A percentile compares a stretch with the other conserved stretches of the same genome.
These are phyloP conservation scores for Amphimedon queenslandica DNA, from an alignment of 37 sponge, comb jelly and placozoan genomes.

Conservation along the genomic window DNA sequence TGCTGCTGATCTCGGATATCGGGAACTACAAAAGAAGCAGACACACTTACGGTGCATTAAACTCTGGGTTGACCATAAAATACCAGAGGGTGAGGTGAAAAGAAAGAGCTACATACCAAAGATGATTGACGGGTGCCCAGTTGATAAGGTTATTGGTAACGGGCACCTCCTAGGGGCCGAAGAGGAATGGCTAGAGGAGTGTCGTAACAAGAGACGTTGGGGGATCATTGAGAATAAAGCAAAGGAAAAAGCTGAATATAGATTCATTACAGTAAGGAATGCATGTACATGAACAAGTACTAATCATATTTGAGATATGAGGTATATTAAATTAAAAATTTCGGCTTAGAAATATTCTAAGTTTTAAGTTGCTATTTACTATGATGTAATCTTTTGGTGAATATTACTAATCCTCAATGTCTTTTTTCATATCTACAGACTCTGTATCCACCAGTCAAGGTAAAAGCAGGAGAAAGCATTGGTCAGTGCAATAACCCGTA, in stretches of 20 bases:
- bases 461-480: background rate
- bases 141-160: background rate
- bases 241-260: too few relatives aligned
- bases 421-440: background rate
- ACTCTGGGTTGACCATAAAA: background rate
- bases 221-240: too few relatives aligned
- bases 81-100: background rate
- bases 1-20: background rate
- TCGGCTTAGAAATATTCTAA: too few relatives aligned
- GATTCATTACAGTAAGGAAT: too few relatives aligned
- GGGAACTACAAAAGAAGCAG: background rate
- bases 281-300: too few relatives aligned
- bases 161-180: background rate
- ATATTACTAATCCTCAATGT: background rate
- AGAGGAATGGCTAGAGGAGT: background rate
- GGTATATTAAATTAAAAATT: too few relatives aligned
- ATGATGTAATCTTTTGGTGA: too few relatives aligned
- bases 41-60: background rate
- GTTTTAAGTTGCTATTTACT: too few relatives aligned
- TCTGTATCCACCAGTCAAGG: background rate
- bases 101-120: background rate
- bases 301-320: too few relatives aligned
- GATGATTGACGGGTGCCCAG: background rate
- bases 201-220: too few relatives aligned
- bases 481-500: background rate